Percentiles rank a stretch among this genome's conserved stretches.
These are phyloP conservation scores for Euzetes globulus DNA, from an alignment of 2,888 invertebrate species.

Conservation along the genomic window DNA sequence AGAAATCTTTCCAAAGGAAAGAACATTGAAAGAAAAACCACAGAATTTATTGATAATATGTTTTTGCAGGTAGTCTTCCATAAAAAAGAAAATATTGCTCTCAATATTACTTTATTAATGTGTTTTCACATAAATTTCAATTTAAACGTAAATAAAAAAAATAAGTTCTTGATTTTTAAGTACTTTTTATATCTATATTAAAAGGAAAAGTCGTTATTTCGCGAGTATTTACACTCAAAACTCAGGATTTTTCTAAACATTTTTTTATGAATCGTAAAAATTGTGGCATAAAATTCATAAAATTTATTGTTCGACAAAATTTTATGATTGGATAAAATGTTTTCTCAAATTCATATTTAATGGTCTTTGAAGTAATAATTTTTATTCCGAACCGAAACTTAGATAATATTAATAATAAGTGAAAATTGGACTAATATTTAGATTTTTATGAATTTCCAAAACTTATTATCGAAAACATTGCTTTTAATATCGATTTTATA, in stretches of 20 bases:
- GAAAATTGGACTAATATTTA: background rate
- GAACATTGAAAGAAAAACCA: no score
- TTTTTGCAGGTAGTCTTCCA: background rate
- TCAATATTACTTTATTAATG: background rate
- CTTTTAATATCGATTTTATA: constrained; percentile 13
- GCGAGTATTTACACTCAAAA: background rate
- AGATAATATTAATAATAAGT: background rate
- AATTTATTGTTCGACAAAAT: constrained; percentile 7
- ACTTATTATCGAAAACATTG: background rate
- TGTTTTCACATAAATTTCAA: constrained; percentile 1
- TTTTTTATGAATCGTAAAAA: constrained; percentile 5
- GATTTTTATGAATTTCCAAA: background rate
- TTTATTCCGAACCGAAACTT: background rate
- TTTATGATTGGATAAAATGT: background rate
- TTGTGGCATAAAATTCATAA: background rate
- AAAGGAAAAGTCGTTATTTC: no score
- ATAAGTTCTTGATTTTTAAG: background rate
- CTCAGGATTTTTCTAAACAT: background rate
- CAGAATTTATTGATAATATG: background rate
- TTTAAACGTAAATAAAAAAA: background rate
- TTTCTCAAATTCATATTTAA: constrained; percentile 1
- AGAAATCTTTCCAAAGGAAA: no score
- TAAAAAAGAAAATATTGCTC: background rate
- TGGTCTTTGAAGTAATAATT: background rate
- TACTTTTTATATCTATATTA: no score